Evolutionary conservation across 2,888 invertebrate genomes (phyloP), one percentile per base, ranked within the genome.

Genomic region (Caenorhabditis sp.): DNA sequence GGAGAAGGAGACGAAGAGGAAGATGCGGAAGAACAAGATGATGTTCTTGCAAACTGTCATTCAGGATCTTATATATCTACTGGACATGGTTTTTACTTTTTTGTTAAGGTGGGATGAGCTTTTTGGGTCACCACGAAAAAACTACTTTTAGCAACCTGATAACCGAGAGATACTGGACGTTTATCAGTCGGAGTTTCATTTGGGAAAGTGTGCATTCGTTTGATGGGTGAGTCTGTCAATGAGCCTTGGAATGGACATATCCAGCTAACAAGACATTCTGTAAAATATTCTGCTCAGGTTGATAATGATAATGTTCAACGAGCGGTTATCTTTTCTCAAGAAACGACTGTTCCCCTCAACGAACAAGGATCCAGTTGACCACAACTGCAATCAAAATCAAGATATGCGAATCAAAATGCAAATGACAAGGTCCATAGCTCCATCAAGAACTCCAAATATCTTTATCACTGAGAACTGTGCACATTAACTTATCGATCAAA

Each of bases 181-280:
- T 61, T 20, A 6, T 61, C 13, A 40, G 40, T n/a, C 20, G 24
- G 15, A 40, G 18, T 22, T 13, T 61, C 9, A 24, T 61, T 5
- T 61, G 61, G 61, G 22, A 61, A 22, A 32, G 20, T 11, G 22
- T 61, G 9, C 24, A 61, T 15, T 40, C 40, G 1, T 22, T 61
- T 18, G 61, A 61, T 15, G 61, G 61, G 61, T 61, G 20, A 37
- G 20, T n/a, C n/a, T n/a, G n/a, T n/a, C n/a, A n/a, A n/a, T n/a
- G n/a, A n/a, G n/a, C n/a, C n/a, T n/a, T n/a, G n/a, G n/a, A n/a
- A n/a, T n/a, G n/a, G n/a, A n/a, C n/a, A n/a, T n/a, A n/a, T n/a
- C n/a, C n/a, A n/a, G n/a, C n/a, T n/a, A n/a, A n/a, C 24, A 9
- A 18, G 18, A 22, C 50, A 18, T 50, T 1, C 24, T 51, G 24